These are phyloP conservation scores for Diadophis punctatus DNA, from an alignment of 2,113 vertebrate genomes.

Conservation along the genomic window DNA sequence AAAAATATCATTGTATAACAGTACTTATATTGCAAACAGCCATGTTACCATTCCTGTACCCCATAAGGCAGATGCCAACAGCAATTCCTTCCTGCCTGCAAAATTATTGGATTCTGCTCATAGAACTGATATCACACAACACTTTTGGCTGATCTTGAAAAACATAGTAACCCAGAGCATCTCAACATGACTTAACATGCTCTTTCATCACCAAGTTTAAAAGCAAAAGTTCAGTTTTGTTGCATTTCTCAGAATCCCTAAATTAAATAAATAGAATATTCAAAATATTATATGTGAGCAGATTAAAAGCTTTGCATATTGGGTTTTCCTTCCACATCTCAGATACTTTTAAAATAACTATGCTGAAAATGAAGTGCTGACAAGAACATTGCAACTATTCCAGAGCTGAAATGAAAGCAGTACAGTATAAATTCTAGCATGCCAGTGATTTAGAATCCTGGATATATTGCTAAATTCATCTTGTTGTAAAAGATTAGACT, in stretches of 20 bases:
- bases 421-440: neutral
- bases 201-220: neutral
- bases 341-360: neutral
- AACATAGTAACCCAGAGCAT: neutral
- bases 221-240: neutral
- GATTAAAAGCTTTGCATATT: neutral
- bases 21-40: neutral
- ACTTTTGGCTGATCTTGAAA: neutral
- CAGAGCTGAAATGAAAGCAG: neutral
- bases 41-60: neutral
- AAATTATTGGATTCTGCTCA: neutral
- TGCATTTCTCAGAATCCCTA: neutral
- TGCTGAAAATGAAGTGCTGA: neutral
- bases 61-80: neutral
- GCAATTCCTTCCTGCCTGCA: neutral
- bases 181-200: neutral
- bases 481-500: neutral
- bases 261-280: neutral
- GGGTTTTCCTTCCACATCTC: neutral
- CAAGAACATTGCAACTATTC: neutral
- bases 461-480: neutral
- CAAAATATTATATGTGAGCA: neutral
- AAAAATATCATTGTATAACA: neutral
- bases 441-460: neutral
- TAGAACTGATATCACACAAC: neutral